Base-by-base conservation (phyloP, 2,888 invertebrate species). In the Sinotaia quadrata region DNA sequence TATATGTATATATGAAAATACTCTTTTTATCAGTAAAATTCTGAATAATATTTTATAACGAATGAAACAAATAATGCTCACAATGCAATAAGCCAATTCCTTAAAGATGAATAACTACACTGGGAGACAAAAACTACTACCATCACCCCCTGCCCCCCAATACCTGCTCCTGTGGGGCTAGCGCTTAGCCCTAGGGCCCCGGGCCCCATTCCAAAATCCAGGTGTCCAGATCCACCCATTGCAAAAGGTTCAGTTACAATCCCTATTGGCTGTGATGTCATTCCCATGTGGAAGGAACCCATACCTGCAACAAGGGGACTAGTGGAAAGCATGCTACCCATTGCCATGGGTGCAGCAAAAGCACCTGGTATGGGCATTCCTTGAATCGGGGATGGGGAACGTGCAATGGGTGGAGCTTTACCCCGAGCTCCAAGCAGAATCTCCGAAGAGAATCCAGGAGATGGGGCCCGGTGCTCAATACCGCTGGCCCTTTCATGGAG, bases 371-470 rank as follows among this genome's bases (percentile, higher is more conserved):
- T 36, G 21, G 58, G 24, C 58, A 37, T n/a, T 12, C 37, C 4
- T 18, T 58, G 58, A 18, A 41, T 34, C 2, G 34, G 34, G 57
- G 29, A 34, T 15, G 57, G 27, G 41, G 41, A 58, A 33, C 41
- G 49, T 57, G 49, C 41, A 27, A 12, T 29, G 52, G 21, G 60
- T 59, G 56, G 69, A 51, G 41, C 24, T 60, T 36, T 52, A 44
- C 21, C 47, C 49, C n/a, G 52, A 33, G 44, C 70, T 68, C 68
- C 75, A 70, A 57, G 70, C 47, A 58, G 58, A 56, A 65, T 73
- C 61, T 61, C 74, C 66, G 44, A 72, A 49, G 34, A 52, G 68
- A 65, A 36, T 51, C 49, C 31, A n/a, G 57, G 33, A 47, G 58
- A 27, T 3, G 58, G 58, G 24, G 36, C 37, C 21, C 41, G 65